Conservation (phyloP, 2,888 invertebrate genomes). For the Andrena dorsata region DNA sequence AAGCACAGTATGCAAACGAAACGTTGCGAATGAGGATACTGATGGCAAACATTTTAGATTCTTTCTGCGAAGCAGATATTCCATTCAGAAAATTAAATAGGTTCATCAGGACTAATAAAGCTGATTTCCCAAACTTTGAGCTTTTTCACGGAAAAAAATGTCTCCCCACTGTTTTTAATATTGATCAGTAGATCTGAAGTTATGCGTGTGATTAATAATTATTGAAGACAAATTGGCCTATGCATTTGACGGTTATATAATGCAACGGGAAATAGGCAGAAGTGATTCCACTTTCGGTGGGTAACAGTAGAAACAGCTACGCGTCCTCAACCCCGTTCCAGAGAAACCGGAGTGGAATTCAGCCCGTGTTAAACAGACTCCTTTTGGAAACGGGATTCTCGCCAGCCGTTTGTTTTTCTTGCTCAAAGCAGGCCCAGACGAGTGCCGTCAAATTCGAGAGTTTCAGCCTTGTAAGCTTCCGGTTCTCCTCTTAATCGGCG, state of each 20-base stretch:
- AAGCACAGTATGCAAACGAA: neutral
- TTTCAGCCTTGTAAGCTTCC: slow-evolving; percentile 20
- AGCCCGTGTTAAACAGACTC: slow-evolving; percentile 17
- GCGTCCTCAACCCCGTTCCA: slow-evolving; percentile 30
- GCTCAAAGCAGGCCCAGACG: neutral
- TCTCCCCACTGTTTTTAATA: too few species aligned
- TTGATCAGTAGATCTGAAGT: too few species aligned
- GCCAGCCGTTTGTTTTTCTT: slow-evolving; percentile 35
- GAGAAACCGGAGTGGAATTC: slow-evolving; percentile 34
- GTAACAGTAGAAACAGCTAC: slow-evolving; percentile 1
- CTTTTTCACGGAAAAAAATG: too few species aligned
- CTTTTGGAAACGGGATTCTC: slow-evolving; percentile 33
- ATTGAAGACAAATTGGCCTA: neutral
- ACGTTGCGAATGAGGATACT: neutral
- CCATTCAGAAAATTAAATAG: too few species aligned
- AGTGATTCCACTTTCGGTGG: neutral
- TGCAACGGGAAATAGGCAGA: neutral
- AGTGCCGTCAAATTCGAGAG: slow-evolving; percentile 14
- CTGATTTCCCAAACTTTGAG: too few species aligned
- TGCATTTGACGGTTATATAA: neutral
- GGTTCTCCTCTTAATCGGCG: slow-evolving; percentile 28
- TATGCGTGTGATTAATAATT: too few species aligned
- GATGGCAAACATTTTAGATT: too few species aligned
- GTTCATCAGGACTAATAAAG: too few species aligned
- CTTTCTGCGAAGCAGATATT: too few species aligned